Conservation (phyloP, 2,888 invertebrate species). For the Thera britannica region DNA sequence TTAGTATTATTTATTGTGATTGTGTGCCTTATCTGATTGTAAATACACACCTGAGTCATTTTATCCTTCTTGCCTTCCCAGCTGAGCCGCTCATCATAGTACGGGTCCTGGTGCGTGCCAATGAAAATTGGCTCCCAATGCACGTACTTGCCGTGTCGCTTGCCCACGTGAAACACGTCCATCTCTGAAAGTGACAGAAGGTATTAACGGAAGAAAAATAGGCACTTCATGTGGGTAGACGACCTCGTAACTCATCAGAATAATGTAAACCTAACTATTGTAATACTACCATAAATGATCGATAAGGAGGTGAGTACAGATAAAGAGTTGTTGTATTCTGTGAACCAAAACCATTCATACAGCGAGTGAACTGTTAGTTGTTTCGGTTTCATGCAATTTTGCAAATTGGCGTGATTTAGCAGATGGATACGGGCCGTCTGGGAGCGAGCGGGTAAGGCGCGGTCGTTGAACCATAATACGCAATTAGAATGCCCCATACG, state of each 20-base stretch:
- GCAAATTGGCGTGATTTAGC: conserved; percentile 68
- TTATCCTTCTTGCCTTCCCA: conserved; percentile 98
- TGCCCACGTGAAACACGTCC: conserved; percentile 93
- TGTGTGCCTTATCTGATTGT: neutral
- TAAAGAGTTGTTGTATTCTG: conserved; percentile 5
- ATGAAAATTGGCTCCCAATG: conserved; percentile 98
- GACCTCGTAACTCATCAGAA: neutral
- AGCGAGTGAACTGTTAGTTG: conserved; percentile 22
- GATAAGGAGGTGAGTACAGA: conserved; percentile 4
- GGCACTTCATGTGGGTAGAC: neutral
- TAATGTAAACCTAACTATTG: neutral
- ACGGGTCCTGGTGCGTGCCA: conserved; percentile 94
- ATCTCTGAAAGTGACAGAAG: conserved; percentile 62
- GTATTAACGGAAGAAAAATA: neutral
- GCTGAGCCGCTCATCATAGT: conserved; percentile 95
- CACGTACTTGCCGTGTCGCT: conserved; percentile 90
- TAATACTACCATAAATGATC: no score
- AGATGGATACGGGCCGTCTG: conserved; percentile 62
- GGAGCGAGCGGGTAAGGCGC: conserved; percentile 59
- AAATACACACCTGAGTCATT: conserved; percentile 93
- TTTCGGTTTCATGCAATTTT: conserved; percentile 53
- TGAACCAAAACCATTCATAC: conserved; percentile 15
- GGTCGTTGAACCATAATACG: conserved; percentile 81
- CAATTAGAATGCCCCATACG: conserved; percentile 83
- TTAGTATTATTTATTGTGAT: no score